Percentiles rank a stretch among this genome's conserved stretches.
Evolutionary conservation across 2,888 invertebrate species (phyloP).

Genomic region (Campoplex nolae): DNA sequence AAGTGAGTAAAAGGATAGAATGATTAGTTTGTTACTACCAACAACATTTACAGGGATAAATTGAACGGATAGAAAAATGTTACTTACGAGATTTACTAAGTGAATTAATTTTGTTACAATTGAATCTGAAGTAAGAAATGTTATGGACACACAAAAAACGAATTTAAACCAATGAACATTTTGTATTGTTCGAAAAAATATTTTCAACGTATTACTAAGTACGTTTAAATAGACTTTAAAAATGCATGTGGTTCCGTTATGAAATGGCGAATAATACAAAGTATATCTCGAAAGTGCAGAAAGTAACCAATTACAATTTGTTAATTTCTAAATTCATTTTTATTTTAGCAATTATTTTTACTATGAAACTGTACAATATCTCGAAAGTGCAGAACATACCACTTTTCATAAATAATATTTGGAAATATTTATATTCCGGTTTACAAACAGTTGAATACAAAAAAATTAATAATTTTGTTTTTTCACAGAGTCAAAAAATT

Average conservation of each 20-base stretch:
- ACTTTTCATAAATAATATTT: not conserved
- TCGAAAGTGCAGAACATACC: not conserved
- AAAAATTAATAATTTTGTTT: slow-evolving; percentile 13
- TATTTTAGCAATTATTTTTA: not conserved
- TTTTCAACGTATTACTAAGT: not conserved
- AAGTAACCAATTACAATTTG: not conserved
- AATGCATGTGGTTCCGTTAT: not conserved
- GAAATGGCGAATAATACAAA: not conserved
- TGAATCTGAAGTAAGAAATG: not conserved
- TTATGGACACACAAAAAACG: not conserved
- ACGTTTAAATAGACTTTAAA: not conserved
- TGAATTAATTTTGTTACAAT: not conserved
- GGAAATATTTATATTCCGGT: not conserved
- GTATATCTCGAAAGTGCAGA: too few relatives aligned
- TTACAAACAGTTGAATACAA: not conserved
- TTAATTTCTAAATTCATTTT: not conserved
- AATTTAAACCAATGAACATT: not conserved
- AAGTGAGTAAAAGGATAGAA: slow-evolving; percentile 76
- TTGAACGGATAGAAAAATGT: too few relatives aligned
- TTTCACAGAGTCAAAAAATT: slow-evolving; percentile 88
- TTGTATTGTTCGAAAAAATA: not conserved
- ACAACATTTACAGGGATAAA: too few relatives aligned
- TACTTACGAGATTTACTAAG: not conserved
- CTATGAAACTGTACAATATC: not conserved
- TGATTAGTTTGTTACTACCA: not conserved